These are phyloP conservation scores for Phymorhynchus buccinoides DNA, from an alignment of 1,140 invertebrate genomes.

Conservation along the genomic window DNA sequence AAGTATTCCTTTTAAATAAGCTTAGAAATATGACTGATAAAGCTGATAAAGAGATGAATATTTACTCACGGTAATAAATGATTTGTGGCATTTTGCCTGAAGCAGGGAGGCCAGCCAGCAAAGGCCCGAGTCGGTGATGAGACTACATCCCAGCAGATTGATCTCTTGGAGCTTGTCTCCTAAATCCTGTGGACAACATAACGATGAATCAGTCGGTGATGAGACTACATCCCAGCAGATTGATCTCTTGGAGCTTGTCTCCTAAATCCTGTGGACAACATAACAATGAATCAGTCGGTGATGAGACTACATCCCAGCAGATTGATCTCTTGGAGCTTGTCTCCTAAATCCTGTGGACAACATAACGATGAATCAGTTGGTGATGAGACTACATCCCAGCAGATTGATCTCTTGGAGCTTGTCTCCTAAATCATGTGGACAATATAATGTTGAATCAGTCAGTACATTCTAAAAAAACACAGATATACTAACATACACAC, in stretches of 20 bases:
- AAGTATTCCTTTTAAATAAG: too few relatives aligned
- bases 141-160: slow-evolving; percentile 47
- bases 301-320: slow-evolving; percentile 49
- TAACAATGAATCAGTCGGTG: not conserved
- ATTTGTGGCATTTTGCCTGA: slow-evolving; percentile 9
- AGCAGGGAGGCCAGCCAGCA: slow-evolving; percentile 49
- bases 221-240: slow-evolving; percentile 48
- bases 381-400: slow-evolving; percentile 46
- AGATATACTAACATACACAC: too few relatives aligned
- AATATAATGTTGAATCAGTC: not conserved
- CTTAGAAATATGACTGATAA: not conserved
- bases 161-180: slow-evolving; percentile 38
- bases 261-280: slow-evolving; percentile 31
- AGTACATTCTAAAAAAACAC: too few relatives aligned
- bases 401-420: slow-evolving; percentile 44
- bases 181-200: slow-evolving; percentile 30
- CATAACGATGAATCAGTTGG: not conserved
- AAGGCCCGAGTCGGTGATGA: slow-evolving; percentile 50
- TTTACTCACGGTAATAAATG: not conserved
- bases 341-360: slow-evolving; percentile 31
- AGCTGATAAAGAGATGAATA: not conserved
- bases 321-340: slow-evolving; percentile 39
- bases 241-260: slow-evolving; percentile 38
- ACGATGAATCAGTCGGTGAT: not conserved
- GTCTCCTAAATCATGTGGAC: slow-evolving; percentile 26